Base-by-base conservation (phyloP, 2,888 invertebrate genomes). In the Agrypnus murinus region DNA sequence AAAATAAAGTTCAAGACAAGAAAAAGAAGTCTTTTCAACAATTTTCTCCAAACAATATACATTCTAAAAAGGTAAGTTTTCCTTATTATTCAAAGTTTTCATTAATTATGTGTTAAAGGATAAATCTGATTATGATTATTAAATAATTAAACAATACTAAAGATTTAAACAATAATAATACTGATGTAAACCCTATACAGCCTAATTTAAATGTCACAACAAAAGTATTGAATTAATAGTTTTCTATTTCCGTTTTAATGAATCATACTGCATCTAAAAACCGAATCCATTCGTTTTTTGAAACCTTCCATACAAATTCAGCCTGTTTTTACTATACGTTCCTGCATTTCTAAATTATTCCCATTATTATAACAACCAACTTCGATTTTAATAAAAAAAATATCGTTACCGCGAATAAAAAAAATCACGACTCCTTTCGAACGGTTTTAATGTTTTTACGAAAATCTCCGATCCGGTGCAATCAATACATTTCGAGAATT, bases 221-320 rank as follows among this genome's bases (percentile, higher is more conserved):
- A 65, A 50, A 70, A 46, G 36, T 70, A 70, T 65, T 60, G 65
- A 65, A 60, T 53, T 60, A 70, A 70, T 59, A 65, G 53, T 59
- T 59, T 48, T 59, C 69, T 69, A 65, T 69, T 69, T 69, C 58
- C 65, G 65, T 43, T 65, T 62, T 53, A 34, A 57, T 69, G 69
- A 64, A 38, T 65, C 40, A 65, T 6, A 17, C 15, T 38, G 3
- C 64, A 65, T 14, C 36, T 34, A 12, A 69, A 59, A 59, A 65
- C 45, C 57, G 43, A 9, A 50, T 32, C 10, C 36, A 8, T 50
- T 50, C 67, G 65, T 58, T 14, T n/a, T 15, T 17, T 9, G 34
- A 8, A 38, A n/a, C 6, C 6, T 25, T 3, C 2, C 25, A 4
- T 14, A 2, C 34, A 57, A 31, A 17, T 57, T 31, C n/a, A 7